A percentile compares a stretch with the other conserved stretches of the same genome.
These are phyloP conservation scores for Scotopteryx bipunctaria DNA, from an alignment of 2,888 invertebrate species.

Conservation along the genomic window DNA sequence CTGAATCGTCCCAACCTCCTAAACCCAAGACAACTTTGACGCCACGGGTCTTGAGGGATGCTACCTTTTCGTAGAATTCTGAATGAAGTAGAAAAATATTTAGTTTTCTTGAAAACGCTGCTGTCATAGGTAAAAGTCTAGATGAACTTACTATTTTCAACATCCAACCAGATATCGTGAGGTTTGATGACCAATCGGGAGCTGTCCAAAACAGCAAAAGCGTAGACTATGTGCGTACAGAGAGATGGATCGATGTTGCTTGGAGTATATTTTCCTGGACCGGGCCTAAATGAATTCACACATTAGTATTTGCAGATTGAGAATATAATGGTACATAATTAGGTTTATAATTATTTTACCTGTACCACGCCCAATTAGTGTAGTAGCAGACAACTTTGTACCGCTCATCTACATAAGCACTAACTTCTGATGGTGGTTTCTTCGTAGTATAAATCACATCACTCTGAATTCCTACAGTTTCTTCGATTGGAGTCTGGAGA, in stretches of 20 bases:
- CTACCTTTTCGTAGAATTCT: conserved; percentile 95
- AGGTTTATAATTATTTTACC: conserved; percentile 49
- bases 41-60: conserved; percentile 87
- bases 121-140: background rate
- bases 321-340: background rate
- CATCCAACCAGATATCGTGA: conserved; percentile 94
- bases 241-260: conserved; percentile 92
- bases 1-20: conserved; percentile 98
- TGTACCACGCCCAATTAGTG: conserved; percentile 97
- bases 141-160: conserved; percentile 90
- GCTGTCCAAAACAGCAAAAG: conserved; percentile 93
- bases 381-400: conserved; percentile 95
- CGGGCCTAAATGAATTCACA: conserved; percentile 81
- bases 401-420: conserved; percentile 52
- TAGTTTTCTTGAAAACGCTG: background rate
- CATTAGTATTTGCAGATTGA: background rate
- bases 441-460: conserved; percentile 50
- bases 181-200: conserved; percentile 90
- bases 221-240: conserved; percentile 96
- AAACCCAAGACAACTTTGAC: conserved; percentile 93
- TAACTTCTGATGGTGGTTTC: conserved; percentile 47
- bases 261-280: conserved; percentile 91
- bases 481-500: conserved; percentile 17
- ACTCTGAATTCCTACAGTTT: conserved; percentile 37
- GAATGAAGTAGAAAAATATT: conserved; percentile 13